These are phyloP conservation scores for Torymus texanus DNA, from an alignment of 2,888 invertebrate genomes.

Conservation along the genomic window DNA sequence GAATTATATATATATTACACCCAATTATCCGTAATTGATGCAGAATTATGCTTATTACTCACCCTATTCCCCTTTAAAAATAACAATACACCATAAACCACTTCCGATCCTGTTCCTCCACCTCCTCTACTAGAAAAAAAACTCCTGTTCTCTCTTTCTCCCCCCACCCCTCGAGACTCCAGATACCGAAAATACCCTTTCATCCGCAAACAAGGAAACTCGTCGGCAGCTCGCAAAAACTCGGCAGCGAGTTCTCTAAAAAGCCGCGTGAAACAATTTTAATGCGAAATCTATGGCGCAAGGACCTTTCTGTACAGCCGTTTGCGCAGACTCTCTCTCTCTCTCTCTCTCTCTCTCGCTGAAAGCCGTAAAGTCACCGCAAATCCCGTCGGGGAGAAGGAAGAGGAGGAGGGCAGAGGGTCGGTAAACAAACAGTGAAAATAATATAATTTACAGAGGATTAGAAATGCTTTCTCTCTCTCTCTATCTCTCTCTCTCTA, in stretches of 20 bases:
- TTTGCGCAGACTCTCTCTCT: constrained; percentile 28
- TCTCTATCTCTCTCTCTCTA: constrained; percentile 46
- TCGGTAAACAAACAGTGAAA: constrained; percentile 75
- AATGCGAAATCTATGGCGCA: constrained; percentile 61
- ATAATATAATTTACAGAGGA: constrained; percentile 76
- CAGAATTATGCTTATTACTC: too few relatives aligned
- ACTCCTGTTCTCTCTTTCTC: too few relatives aligned
- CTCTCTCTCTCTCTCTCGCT: constrained; percentile 42
- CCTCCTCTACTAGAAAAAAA: too few relatives aligned
- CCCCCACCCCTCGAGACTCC: too few relatives aligned
- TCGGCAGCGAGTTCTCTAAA: not conserved
- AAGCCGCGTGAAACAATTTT: constrained; percentile 59
- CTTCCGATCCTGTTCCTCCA: too few relatives aligned
- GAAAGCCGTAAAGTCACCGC: constrained; percentile 74
- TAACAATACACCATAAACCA: too few relatives aligned
- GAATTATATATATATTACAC: too few relatives aligned
- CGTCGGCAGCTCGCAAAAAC: not conserved
- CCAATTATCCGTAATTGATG: too few relatives aligned
- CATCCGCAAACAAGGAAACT: not conserved
- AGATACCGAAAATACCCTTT: not conserved
- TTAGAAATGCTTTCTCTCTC: constrained; percentile 68
- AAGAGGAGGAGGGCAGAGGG: constrained; percentile 49
- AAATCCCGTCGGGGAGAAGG: constrained; percentile 65
- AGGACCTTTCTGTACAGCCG: too few relatives aligned
- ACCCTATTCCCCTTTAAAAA: too few relatives aligned